These are phyloP conservation scores for Actenoides hombroni DNA, from an alignment of 2,113 vertebrate species.

Conservation along the genomic window DNA sequence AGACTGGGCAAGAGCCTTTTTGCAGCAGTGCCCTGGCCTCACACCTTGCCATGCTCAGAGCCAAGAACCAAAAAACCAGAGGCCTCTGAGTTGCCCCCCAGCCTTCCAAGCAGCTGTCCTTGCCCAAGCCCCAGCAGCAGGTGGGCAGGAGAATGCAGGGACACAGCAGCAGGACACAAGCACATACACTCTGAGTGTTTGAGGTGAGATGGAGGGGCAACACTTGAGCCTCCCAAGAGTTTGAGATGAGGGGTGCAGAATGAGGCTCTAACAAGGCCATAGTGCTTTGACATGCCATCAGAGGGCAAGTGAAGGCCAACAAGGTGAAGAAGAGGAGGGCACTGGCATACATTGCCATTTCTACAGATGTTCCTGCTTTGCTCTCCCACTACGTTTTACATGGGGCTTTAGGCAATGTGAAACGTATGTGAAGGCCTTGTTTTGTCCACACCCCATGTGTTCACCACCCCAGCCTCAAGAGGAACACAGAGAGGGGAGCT, in stretches of 20 bases:
- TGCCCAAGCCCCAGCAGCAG: not conserved
- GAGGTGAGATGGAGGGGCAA: not conserved
- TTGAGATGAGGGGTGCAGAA: not conserved
- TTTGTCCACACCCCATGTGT: rapidly evolving
- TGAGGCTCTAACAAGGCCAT: not conserved
- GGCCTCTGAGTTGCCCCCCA: not conserved
- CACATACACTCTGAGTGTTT: rapidly evolving
- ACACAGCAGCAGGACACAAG: not conserved
- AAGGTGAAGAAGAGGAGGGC: rapidly evolving
- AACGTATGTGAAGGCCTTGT: rapidly evolving
- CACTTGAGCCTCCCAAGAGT: not conserved
- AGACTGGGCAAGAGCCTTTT: rapidly evolving
- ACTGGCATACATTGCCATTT: rapidly evolving
- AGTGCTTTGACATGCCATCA: not conserved
- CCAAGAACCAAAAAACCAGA: not conserved
- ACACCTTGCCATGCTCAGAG: not conserved
- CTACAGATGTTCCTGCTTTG: not conserved
- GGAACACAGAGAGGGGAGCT: rapidly evolving
- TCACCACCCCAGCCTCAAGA: rapidly evolving
- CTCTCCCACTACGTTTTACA: rapidly evolving
- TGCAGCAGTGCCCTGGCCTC: not conserved
- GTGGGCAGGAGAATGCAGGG: rapidly evolving
- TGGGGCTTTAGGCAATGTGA: rapidly evolving
- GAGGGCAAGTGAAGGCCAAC: not conserved
- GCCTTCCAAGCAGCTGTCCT: not conserved